phyloP scores from a whole-genome alignment of 2,113 vertebrate species.

The Puffinus mauretanicus region DNA sequence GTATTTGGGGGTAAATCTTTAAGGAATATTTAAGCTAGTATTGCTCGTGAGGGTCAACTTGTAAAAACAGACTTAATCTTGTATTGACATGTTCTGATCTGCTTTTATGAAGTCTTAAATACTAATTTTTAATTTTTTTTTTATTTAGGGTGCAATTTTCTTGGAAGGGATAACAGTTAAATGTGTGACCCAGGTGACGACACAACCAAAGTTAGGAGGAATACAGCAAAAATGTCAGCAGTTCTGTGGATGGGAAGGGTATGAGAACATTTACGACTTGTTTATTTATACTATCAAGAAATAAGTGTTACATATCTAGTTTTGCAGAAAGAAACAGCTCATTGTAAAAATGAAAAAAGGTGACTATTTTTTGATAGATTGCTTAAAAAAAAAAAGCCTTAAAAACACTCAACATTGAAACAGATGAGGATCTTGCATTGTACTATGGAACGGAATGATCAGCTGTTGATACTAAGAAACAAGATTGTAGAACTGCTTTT shows the following conservation, averaged over 20 bases:
- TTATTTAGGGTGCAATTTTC: constrained; percentile 88
- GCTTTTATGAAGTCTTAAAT: not conserved
- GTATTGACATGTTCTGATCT: not conserved
- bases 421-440: not conserved
- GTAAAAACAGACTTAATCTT: not conserved
- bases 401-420: not conserved
- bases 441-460: not conserved
- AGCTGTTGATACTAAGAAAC: not conserved
- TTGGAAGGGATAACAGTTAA: constrained; percentile 92
- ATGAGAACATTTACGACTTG: constrained; percentile 45
- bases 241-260: constrained; percentile 95
- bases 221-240: constrained; percentile 92
- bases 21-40: not conserved
- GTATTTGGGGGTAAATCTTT: not conserved
- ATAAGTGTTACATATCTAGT: not conserved
- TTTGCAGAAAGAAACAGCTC: not conserved
- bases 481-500: not conserved
- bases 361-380: not conserved
- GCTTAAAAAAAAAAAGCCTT: not conserved
- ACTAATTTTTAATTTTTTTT: not conserved
- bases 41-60: not conserved
- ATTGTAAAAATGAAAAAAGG: not conserved
- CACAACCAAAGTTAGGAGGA: constrained; percentile 89
- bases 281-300: not conserved
- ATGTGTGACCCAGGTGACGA: constrained; percentile 89